Evolutionary conservation across 2,797 vertebrate genomes (phyloP), one percentile per base, ranked within the genome.

Genomic region (Cryptoblepharus egeriae): DNA sequence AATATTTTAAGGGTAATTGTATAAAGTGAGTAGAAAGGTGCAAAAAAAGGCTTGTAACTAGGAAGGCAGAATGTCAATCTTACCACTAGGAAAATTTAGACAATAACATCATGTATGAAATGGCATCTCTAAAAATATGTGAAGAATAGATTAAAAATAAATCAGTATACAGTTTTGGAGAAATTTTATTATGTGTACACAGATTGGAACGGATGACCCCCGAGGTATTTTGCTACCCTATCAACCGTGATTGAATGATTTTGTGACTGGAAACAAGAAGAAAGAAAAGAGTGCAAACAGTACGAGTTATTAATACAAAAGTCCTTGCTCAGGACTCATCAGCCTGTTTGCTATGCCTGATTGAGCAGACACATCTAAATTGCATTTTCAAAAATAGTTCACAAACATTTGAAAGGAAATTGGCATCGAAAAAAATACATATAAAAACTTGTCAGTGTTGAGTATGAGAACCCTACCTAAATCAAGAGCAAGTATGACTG

Each of bases 311-410:
- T 88, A 78, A 84, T 87, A 28, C 20, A 90, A 87, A 58, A 90
- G 32, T 83, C 22, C 2, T 69, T 37, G 30, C 72, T 90, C 39
- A 79, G 52, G 88, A 86, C 1, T 81, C 13, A 83, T 84, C 88
- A 90, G 3, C n/a, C 61, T 88, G 65, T 88, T 89, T 88, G 22
- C 57, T 77, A 35, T 72, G 7, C 0, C 82, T 85, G 80, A 85
- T 83, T 81, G 72, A 88, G 77, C 10, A 82, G 39, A 65, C 37
- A 79, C 69, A 0, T n/a, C 2, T 79, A 85, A 87, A 83, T 16
- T 79, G 9, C 32, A 75, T 80, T 92, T 93, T 86, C 68, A 16
- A 89, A 91, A 89, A 83, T 35, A 70, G 39, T 72, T 89, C 74
- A 57, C 42, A 75, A 28, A 77, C 5, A 57, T 83, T 86, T 28